Conservation (phyloP, 2,797 vertebrate species). For the Petrocephalus sullivani region DNA sequence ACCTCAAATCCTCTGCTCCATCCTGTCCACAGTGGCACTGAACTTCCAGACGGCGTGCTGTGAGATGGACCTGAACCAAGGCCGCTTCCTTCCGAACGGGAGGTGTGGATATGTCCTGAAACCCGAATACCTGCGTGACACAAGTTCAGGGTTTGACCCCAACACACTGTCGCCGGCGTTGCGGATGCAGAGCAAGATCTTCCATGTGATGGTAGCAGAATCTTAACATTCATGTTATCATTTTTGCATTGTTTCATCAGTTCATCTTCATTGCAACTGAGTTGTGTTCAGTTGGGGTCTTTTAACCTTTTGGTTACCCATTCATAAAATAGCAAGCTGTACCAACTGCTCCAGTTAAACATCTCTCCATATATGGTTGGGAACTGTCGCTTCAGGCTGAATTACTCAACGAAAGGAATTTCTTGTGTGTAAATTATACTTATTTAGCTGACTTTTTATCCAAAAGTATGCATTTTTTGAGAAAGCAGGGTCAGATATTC, state of each 20-base stretch:
- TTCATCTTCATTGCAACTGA: neutral
- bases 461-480: too few species aligned
- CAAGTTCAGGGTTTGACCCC: constrained; percentile 73
- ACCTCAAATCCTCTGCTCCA: neutral
- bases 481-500: too few species aligned
- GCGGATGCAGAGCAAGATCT: constrained; percentile 69
- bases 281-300: neutral
- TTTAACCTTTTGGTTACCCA: neutral
- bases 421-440: neutral
- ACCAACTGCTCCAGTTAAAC: neutral
- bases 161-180: constrained; percentile 59
- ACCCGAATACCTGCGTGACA: constrained; percentile 75
- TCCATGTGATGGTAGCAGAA: constrained; percentile 71
- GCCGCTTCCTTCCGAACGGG: constrained; percentile 79
- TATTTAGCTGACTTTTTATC: too few species aligned
- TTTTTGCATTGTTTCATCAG: neutral
- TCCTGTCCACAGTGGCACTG: constrained; percentile 73
- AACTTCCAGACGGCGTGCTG: constrained; percentile 88
- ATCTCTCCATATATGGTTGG: neutral
- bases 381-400: neutral
- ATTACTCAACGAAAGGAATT: neutral
- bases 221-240: neutral
- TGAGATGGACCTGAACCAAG: constrained; percentile 92
- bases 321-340: neutral
- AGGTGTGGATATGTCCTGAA: constrained; percentile 85